These are phyloP conservation scores for Lamprotornis superbus DNA, from an alignment of 2,113 vertebrate species.

Conservation along the genomic window DNA sequence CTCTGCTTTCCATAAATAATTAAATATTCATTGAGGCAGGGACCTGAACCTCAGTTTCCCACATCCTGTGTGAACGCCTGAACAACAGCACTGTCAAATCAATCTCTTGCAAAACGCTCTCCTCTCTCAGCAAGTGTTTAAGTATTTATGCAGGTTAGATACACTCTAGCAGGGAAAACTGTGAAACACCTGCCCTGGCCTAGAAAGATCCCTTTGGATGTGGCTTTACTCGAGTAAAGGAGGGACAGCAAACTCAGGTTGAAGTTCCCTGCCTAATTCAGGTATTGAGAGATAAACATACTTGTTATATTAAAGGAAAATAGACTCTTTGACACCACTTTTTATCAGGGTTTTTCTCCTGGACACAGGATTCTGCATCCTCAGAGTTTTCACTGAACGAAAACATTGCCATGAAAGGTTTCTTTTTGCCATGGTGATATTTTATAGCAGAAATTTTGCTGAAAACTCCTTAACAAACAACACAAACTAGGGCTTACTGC, in stretches of 20 bases:
- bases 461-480: not conserved
- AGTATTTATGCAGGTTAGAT: conserved; percentile 48
- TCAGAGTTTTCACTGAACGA: not conserved
- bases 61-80: conserved; percentile 14
- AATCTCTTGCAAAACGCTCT: conserved; percentile 2
- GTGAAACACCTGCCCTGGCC: not conserved
- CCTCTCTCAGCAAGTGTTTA: conserved; percentile 31
- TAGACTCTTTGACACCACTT: accelerated
- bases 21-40: conserved; percentile 11
- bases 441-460: not conserved
- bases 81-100: conserved; percentile 13
- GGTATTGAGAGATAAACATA: not conserved
- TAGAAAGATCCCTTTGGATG: not conserved
- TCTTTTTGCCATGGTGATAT: not conserved
- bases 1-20: conserved; percentile 30
- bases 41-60: conserved; percentile 48
- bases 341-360: not conserved
- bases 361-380: not conserved
- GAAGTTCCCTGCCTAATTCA: not conserved
- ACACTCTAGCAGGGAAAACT: not conserved
- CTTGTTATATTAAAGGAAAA: not conserved
- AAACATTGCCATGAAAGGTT: not conserved
- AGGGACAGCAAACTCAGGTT: not conserved
- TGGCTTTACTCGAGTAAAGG: not conserved
- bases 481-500: not conserved